phyloP scores from a whole-genome alignment of 2,113 vertebrate genomes.

The Camelus bactrianus region DNA sequence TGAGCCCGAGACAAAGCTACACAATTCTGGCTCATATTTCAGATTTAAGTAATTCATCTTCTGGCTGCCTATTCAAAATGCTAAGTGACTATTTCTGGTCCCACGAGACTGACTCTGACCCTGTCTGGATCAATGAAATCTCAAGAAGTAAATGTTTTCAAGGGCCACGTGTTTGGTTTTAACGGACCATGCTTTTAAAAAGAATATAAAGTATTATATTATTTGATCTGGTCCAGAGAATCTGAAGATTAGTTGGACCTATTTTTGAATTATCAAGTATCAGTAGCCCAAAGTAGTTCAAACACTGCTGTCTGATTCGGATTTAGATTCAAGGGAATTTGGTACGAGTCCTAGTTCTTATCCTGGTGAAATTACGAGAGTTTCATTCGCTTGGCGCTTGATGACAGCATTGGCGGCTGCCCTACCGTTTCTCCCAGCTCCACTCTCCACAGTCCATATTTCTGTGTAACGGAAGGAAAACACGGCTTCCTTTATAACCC shows the following conservation, averaged over 20 bases:
- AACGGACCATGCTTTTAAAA: background rate
- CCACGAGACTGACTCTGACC: background rate
- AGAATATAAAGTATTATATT: background rate
- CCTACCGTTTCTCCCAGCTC: background rate
- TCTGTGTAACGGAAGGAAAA: background rate
- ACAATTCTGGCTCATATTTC: background rate
- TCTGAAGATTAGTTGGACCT: background rate
- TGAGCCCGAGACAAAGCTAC: background rate
- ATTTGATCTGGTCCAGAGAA: background rate
- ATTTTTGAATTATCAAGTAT: slow-evolving; percentile 8
- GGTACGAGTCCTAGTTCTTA: background rate
- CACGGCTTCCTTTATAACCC: background rate
- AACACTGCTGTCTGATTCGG: background rate
- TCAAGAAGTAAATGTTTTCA: background rate
- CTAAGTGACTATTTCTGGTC: background rate
- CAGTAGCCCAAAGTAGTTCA: background rate
- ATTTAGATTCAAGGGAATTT: background rate
- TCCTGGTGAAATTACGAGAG: background rate
- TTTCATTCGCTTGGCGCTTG: background rate
- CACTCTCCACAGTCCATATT: background rate
- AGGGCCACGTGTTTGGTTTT: background rate
- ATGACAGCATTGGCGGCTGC: background rate
- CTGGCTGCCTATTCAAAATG: background rate
- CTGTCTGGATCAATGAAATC: background rate
- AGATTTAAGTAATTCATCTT: background rate